Evolutionary conservation across 2,797 vertebrate genomes (phyloP).

Genomic region (Sebastolobus altivelis): DNA sequence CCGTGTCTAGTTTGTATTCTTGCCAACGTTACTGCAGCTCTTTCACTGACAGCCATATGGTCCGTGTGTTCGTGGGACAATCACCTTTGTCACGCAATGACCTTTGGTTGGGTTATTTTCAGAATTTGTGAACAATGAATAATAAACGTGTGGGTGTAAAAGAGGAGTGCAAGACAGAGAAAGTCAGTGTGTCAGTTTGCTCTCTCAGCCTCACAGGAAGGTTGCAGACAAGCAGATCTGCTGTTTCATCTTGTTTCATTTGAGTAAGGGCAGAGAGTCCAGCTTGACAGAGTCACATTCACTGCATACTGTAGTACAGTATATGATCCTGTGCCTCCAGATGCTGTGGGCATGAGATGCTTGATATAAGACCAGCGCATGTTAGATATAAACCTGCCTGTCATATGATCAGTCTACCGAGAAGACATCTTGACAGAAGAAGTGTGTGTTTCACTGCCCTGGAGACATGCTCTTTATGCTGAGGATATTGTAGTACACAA

Average conservation of each 20-base stretch:
- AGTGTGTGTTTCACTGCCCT: neutral
- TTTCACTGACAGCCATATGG: conserved; percentile 75
- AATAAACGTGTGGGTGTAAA: conserved; percentile 22
- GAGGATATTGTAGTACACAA: neutral
- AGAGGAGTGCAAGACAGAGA: conserved; percentile 24
- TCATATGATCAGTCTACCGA: neutral
- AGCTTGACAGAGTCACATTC: neutral
- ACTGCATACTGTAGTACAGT: neutral
- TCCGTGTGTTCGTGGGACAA: conserved; percentile 48
- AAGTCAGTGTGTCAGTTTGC: conserved; percentile 27
- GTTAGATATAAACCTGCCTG: neutral
- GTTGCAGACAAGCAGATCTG: conserved; percentile 18
- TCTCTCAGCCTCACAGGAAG: conserved; percentile 19
- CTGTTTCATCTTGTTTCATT: conserved; percentile 5
- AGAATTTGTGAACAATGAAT: conserved; percentile 39
- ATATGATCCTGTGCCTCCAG: neutral
- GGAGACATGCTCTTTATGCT: conserved; percentile 8
- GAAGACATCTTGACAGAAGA: neutral
- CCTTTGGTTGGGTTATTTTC: conserved; percentile 57
- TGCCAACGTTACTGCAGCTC: conserved; percentile 54
- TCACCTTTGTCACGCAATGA: conserved; percentile 62
- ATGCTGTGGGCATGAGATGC: neutral
- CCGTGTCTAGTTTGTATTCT: conserved; percentile 54
- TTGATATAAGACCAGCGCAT: conserved; percentile 6
- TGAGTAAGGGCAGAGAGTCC: neutral